These are phyloP conservation scores for Copidosoma aretas DNA, from an alignment of 2,888 invertebrate genomes.

Conservation along the genomic window DNA sequence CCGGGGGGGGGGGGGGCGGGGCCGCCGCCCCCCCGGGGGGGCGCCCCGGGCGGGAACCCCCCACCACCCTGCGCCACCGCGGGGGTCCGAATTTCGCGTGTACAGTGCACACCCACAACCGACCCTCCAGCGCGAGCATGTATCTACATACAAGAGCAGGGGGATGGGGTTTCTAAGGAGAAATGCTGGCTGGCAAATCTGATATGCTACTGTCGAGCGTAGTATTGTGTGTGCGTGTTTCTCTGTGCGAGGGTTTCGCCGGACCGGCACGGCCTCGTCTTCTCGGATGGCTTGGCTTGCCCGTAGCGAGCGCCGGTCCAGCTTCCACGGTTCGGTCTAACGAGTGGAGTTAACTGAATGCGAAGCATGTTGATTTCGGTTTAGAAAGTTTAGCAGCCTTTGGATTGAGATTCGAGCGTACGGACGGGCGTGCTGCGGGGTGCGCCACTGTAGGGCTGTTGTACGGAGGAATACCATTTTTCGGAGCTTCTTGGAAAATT, in stretches of 20 bases:
- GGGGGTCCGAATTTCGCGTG: slow-evolving; percentile 11
- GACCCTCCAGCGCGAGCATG: too few relatives aligned
- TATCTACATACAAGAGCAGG: too few relatives aligned
- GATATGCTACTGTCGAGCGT: not conserved
- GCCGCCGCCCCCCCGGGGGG: too few relatives aligned
- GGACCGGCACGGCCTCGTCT: not conserved
- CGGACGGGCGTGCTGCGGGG: not conserved
- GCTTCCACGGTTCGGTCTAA: too few relatives aligned
- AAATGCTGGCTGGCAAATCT: not conserved
- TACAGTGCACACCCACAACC: slow-evolving; percentile 1
- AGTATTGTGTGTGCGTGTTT: not conserved
- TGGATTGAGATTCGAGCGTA: not conserved
- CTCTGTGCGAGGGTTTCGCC: not conserved
- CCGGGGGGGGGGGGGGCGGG: not conserved
- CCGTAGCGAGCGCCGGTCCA: too few relatives aligned
- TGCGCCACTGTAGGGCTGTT: not conserved
- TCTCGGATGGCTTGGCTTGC: too few relatives aligned
- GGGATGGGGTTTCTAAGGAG: not conserved
- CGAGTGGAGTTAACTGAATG: not conserved
- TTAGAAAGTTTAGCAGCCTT: not conserved
- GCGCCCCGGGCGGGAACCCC: not conserved
- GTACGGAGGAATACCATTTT: not conserved
- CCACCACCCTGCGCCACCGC: too few relatives aligned
- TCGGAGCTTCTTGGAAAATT: too few relatives aligned
- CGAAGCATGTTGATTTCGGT: not conserved